Base-by-base conservation (phyloP, 2,113 vertebrate genomes). In the Setophaga coronata region DNA sequence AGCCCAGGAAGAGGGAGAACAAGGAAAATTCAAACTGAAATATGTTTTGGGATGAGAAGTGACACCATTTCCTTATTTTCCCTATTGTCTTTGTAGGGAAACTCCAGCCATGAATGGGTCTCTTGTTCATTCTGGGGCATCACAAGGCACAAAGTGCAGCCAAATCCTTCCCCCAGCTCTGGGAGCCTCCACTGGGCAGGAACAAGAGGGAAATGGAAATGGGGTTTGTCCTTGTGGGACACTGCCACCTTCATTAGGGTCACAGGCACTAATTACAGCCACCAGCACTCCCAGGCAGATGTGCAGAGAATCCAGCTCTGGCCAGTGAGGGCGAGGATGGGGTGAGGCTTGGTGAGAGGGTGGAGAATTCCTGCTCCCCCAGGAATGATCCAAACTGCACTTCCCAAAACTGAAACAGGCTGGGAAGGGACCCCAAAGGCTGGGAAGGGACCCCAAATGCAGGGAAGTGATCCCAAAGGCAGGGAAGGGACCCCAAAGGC, bases 71-170 rank as follows among this genome's bases (percentile, higher is more conserved):
- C 26, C 65, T 67, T 56, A 17, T 31, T 60, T 90, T 64, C 71
- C 60, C 60, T 82, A 86, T 79, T 93, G 40, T 62, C 82, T n/a
- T 64, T 53, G 38, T 36, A 91, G 92, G 91, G 86, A 48, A 91
- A 48, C 38, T 62, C 23, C 9, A 3, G 21, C 29, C 64, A 65
- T 54, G 42, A 95, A 93, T 78, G 29, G 42, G 25, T 31, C 56
- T 45, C 82, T 71, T 90, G 87, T 87, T 90, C 67, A 10, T 8
- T 13, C 17, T 18, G 61, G 28, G 38, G 9, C 85, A 88, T 62
- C 62, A 72, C 15, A 70, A 93, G 78, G 70, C 45, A 81, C 54
- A 70, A 50, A 36, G 36, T 72, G 66, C 58, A 53, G 79, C 42
- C 65, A 89, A 88, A 73, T 67, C 86, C 82, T 82, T 83, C 62